Evolutionary conservation across 37 sponge, comb jelly and placozoan genomes (phyloP).

Genomic region (Chondrilla cf. caribensis): DNA sequence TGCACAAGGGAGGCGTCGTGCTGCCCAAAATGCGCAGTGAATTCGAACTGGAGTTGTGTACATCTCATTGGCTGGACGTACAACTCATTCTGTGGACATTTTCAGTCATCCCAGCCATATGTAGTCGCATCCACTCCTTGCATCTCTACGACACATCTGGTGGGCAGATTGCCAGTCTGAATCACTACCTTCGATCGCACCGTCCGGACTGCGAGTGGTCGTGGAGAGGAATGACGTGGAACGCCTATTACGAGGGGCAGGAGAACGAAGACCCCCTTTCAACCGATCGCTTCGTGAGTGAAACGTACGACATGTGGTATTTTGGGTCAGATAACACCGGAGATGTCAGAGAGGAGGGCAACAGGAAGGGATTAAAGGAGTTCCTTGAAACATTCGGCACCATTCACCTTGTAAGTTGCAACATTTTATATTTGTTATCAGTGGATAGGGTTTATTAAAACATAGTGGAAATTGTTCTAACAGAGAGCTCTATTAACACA

Average conservation of each 20-base stretch:
- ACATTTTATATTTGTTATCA: background rate
- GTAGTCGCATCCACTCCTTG: slow-evolving; percentile 60
- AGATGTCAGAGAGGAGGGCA: slow-evolving; percentile 74
- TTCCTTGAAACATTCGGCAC: slow-evolving; percentile 26
- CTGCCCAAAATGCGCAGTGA: slow-evolving; percentile 51
- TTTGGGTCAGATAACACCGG: slow-evolving; percentile 90
- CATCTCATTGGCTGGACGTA: slow-evolving; percentile 89
- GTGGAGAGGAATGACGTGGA: slow-evolving; percentile 88
- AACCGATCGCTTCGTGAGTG: slow-evolving; percentile 73
- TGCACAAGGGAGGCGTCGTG: slow-evolving; percentile 73
- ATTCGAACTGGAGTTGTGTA: slow-evolving; percentile 84
- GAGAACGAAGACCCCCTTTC: slow-evolving; percentile 13
- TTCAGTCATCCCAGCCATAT: slow-evolving; percentile 37
- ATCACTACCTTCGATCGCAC: slow-evolving; percentile 87
- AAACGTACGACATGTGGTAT: slow-evolving; percentile 79
- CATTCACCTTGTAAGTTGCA: slow-evolving; percentile 41
- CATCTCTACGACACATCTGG: slow-evolving; percentile 97
- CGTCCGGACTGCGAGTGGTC: slow-evolving; percentile 72
- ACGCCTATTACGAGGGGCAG: slow-evolving; percentile 88
- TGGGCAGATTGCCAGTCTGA: slow-evolving; percentile 78
- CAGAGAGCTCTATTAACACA: no score
- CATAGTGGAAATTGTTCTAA: no score
- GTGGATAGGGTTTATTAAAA: no score
- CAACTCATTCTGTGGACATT: slow-evolving; percentile 78
- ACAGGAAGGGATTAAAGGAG: slow-evolving; percentile 52